Base-by-base conservation (phyloP, 1,140 invertebrate species). In the Cepaea nemoralis region DNA sequence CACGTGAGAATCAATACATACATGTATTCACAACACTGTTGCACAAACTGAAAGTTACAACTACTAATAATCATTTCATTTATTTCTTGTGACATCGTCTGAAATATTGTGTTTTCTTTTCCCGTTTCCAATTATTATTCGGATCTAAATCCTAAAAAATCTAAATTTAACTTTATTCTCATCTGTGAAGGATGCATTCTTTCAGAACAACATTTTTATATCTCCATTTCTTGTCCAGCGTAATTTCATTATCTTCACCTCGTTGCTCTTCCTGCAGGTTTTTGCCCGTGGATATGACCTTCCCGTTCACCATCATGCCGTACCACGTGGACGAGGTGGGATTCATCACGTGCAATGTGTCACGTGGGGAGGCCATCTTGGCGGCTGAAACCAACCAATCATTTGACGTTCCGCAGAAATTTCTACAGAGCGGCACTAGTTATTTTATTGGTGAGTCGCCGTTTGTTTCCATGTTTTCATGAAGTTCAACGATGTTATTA, bases 371-470 rank as follows among this genome's bases (percentile, higher is more conserved):
- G 0, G 8, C 45, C 6, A 33, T 76, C 31, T 10, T 76, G 22
- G 31, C 42, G n/a, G n/a, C 19, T 5, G 74, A 76, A 59, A 76
- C 74, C 45, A 76, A 76, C 27, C n/a, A 35, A 37, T 35, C 74
- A 12, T 55, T 76, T 76, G 48, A 76, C 10, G 50, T 76, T 35
- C 31, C 45, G 31, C 45, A 50, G 16, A 24, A 59, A 0, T 76
- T 76, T 42, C n/a, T 76, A 33, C 5, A 31, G 2, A 40, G 22
- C 8, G 74, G 74, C 2, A 2, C 31, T 5, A 40, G 59, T 45
- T 76, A 55, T 59, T 76, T 76, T 76, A 76, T 76, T 16, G 74
- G 74, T 76, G 37, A 33, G 74, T 59, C 10, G 37, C 16, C 8
- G 24, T 14, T n/a, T n/a, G n/a, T n/a, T n/a, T n/a, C n/a, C n/a